A percentile compares a stretch with the other conserved stretches of the same genome.
phyloP scores from a whole-genome alignment of 2,113 vertebrate species.

The Dipodomys stephensi region DNA sequence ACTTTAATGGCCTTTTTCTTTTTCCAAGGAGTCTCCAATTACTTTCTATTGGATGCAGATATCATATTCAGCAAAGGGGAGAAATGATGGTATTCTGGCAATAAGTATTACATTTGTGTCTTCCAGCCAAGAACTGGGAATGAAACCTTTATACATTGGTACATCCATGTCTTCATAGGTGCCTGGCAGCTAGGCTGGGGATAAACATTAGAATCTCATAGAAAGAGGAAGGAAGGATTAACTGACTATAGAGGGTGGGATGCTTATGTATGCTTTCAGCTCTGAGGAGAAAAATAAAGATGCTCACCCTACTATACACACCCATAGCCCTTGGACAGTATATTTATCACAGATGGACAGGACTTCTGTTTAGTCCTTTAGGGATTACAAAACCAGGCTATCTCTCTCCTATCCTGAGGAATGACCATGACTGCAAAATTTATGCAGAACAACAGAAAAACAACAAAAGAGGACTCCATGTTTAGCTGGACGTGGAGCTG shows the following conservation, averaged over 20 bases:
- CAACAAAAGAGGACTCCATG: neutral
- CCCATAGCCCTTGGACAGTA: conserved; percentile 54
- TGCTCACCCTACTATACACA: fast-evolving
- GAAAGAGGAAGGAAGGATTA: neutral
- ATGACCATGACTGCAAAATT: neutral
- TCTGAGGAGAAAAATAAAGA: conserved; percentile 26
- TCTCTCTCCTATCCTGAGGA: neutral
- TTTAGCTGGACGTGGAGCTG: no score
- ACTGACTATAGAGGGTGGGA: neutral
- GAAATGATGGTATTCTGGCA: no score
- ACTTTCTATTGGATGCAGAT: neutral
- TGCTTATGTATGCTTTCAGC: conserved; percentile 11
- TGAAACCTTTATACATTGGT: neutral
- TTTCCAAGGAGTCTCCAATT: neutral
- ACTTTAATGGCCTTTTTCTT: neutral
- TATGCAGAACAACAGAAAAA: neutral
- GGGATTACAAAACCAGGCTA: neutral
- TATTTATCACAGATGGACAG: conserved; percentile 51
- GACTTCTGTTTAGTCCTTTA: conserved; percentile 34
- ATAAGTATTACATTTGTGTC: neutral
- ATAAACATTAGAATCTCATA: neutral
- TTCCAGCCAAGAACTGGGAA: neutral
- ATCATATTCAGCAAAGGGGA: neutral
- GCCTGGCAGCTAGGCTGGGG: neutral
- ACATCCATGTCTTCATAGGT: neutral